Evolutionary conservation across 2,888 invertebrate species (phyloP), one percentile per base, ranked within the genome.

Genomic region (Sminthurides aquaticus): DNA sequence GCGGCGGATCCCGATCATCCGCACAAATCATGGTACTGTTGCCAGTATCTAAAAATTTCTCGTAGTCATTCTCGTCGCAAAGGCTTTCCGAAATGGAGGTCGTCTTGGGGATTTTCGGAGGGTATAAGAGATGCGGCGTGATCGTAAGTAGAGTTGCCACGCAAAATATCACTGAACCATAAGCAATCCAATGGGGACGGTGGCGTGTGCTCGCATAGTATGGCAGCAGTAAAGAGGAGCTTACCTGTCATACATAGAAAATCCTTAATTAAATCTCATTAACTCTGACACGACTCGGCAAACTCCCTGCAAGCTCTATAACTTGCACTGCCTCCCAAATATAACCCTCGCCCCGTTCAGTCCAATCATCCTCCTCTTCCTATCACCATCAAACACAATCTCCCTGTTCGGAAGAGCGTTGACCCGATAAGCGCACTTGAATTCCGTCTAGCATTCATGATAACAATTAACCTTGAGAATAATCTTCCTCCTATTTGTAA

Each of bases 151-250:
- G 87, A 64, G 91, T 87, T 34, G 91, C 90, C 49, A 89, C 83
- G 8, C 91, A 90, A 78, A 93, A 89, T 71, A 94, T 83, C 56
- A 91, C 84, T 90, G 92, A 92, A 34, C 93, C 91, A 82, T 90
- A 89, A 60, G 90, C 92, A 75, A 94, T 94, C 93, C 93, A 93
- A 71, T 91, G 87, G 60, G 94, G 94, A 74, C 93, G 83, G 80
- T 94, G 93, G 8, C 93, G 93, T 73, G 91, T 88, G 5, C 93
- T 93, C 15, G 91, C 93, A 78, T 90, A 87, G 78, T 94, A 94
- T 34, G 74, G 72, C 74, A 94, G 80, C 76, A 93, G 81, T 75
- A 94, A 81, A 63, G 92, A 90, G 55, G 92, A 92, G 70, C 91
- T 89, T 75, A 94, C 71, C 73, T 73, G 55, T 8, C 48, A 57